These are phyloP conservation scores for Phortica magna DNA, from an alignment of 2,888 invertebrate species.

Conservation along the genomic window DNA sequence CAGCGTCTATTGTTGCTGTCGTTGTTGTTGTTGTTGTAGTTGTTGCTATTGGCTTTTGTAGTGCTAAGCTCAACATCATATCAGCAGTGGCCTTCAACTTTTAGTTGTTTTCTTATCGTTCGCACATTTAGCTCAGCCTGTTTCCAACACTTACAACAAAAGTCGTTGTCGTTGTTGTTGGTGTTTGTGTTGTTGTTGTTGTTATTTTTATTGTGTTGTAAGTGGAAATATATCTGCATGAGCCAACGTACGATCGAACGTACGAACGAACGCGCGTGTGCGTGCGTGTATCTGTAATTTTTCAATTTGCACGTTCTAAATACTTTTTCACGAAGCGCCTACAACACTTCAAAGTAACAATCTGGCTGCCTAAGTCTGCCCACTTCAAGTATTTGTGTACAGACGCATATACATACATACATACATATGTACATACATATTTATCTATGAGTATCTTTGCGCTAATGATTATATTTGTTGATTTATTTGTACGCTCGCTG, in stretches of 20 bases:
- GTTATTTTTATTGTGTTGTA: neutral
- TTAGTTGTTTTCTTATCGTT: conserved; percentile 68
- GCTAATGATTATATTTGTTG: conserved; percentile 22
- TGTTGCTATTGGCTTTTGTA: neutral
- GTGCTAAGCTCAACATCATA: conserved; percentile 47
- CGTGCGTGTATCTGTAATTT: conserved; percentile 18
- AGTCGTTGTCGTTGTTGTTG: conserved; percentile 43
- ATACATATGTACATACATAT: neutral
- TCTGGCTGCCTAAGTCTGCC: neutral
- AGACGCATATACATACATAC: neutral
- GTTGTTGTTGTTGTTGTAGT: conserved; percentile 20
- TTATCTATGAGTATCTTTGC: neutral
- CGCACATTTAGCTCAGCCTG: conserved; percentile 42
- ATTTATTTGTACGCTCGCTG: conserved; percentile 4
- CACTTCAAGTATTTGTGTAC: conserved; percentile 12
- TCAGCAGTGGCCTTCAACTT: conserved; percentile 74
- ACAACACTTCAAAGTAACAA: conserved; percentile 20
- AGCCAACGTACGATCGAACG: no score
- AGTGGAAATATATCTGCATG: conserved; percentile 6
- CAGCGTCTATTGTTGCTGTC: conserved; percentile 6
- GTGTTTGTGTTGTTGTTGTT: conserved; percentile 35
- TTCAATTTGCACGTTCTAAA: conserved; percentile 32
- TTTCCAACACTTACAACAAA: neutral
- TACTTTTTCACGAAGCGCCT: conserved; percentile 27
- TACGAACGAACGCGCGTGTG: neutral